These are phyloP conservation scores for Pammene aurita DNA, from an alignment of 2,888 invertebrate species.

Conservation along the genomic window DNA sequence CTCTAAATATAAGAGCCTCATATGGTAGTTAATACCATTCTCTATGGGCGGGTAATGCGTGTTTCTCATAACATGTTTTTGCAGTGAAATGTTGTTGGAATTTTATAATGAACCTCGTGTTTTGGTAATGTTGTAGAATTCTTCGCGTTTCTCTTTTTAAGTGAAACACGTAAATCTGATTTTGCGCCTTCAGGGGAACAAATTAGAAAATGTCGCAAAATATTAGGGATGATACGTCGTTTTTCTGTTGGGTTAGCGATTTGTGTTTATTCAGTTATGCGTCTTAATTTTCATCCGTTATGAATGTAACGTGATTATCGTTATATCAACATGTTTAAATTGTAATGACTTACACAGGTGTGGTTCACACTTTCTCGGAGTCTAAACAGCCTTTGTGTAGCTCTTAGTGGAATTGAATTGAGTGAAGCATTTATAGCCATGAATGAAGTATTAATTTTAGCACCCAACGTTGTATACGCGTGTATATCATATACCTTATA, in stretches of 20 bases:
- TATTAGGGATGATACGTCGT: background rate
- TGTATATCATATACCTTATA: too few species aligned
- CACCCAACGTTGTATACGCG: background rate
- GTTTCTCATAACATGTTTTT: slow-evolving; percentile 17
- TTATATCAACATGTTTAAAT: background rate
- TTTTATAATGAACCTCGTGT: slow-evolving; percentile 40
- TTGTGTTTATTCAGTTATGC: slow-evolving; percentile 1
- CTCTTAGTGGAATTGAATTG: background rate
- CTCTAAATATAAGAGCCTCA: background rate
- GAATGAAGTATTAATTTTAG: background rate
- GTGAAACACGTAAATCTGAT: slow-evolving; percentile 24
- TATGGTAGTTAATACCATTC: slow-evolving; percentile 11
- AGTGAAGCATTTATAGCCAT: too few species aligned
- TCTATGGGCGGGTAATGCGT: background rate
- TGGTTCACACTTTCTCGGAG: background rate
- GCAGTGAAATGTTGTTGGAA: slow-evolving; percentile 33
- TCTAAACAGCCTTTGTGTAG: too few species aligned
- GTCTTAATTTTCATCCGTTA: background rate
- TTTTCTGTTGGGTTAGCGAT: background rate
- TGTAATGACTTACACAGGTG: background rate
- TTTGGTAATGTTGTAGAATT: slow-evolving; percentile 31
- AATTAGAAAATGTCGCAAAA: background rate
- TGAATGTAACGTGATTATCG: background rate
- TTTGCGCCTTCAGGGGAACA: slow-evolving; percentile 4
- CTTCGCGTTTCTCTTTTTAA: slow-evolving; percentile 31